Percentiles rank a stretch among this genome's conserved stretches.
Conservation (phyloP, 2,113 vertebrate genomes). For the Ceyx cyanopectus region DNA sequence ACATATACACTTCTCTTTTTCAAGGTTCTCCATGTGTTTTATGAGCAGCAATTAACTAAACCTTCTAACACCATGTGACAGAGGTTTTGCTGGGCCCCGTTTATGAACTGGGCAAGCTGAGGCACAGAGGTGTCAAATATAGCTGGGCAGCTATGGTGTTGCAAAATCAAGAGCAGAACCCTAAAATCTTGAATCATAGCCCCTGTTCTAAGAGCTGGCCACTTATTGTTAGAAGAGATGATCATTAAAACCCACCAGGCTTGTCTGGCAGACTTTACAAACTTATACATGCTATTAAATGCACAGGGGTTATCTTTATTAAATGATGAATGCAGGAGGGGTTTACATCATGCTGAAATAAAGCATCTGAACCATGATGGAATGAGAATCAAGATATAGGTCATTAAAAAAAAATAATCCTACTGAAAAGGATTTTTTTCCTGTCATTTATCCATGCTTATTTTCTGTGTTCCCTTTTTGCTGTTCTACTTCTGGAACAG, state of each 20-base stretch:
- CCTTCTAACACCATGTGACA: slow-evolving; percentile 35
- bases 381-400: not conserved
- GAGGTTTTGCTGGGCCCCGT: slow-evolving; percentile 21
- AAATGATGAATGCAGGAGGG: not conserved
- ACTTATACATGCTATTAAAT: not conserved
- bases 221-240: not conserved
- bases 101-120: slow-evolving; percentile 53
- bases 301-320: not conserved
- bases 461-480: not conserved
- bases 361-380: not conserved
- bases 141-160: not conserved
- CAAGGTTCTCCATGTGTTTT: slow-evolving; percentile 52
- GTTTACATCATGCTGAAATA: slow-evolving; percentile 27
- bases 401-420: not conserved
- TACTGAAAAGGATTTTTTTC: not conserved
- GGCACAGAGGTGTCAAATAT: slow-evolving; percentile 36
- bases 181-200: slow-evolving; percentile 23
- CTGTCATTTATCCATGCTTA: not conserved
- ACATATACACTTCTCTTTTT: slow-evolving; percentile 51
- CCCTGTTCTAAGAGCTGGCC: not conserved
- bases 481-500: not conserved
- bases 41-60: slow-evolving; percentile 60
- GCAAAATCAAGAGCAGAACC: slow-evolving; percentile 32
- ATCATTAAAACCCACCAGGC: not conserved
- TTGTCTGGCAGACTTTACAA: slow-evolving; percentile 3